These are phyloP conservation scores for Callyntrura guangdongensis DNA, from an alignment of 2,888 invertebrate species.

Conservation along the genomic window DNA sequence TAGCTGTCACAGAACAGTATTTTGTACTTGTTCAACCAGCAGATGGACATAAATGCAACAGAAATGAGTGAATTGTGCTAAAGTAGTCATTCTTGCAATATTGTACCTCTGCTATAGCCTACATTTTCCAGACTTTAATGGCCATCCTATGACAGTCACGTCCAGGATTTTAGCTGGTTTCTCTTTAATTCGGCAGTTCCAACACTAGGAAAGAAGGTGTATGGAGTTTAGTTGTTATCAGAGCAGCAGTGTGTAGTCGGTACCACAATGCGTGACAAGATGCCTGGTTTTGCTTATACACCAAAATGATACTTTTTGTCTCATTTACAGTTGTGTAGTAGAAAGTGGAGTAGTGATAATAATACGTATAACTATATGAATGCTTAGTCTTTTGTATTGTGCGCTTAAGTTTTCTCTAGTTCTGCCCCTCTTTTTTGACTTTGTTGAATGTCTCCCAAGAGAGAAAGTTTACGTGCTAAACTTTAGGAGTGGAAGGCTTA, in stretches of 20 bases:
- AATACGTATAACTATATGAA: not conserved
- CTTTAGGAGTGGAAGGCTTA: conserved; percentile 67
- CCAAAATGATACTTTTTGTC: not conserved
- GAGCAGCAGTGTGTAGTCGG: conserved; percentile 35
- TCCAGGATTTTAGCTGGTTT: conserved; percentile 62
- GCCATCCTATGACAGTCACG: conserved; percentile 72
- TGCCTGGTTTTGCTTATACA: too few relatives aligned
- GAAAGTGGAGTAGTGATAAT: not conserved
- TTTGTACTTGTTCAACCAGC: not conserved
- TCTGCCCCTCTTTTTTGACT: conserved; percentile 71
- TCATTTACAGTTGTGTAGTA: not conserved
- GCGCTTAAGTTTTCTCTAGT: not conserved
- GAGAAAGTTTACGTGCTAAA: conserved; percentile 78
- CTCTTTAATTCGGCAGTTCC: not conserved
- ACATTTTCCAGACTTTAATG: not conserved
- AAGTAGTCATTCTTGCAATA: conserved; percentile 28
- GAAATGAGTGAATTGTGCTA: conserved; percentile 22
- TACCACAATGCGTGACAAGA: too few relatives aligned
- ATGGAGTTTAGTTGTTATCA: too few relatives aligned
- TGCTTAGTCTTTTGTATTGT: too few relatives aligned
- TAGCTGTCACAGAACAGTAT: too few relatives aligned
- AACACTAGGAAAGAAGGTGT: not conserved
- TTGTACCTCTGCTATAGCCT: too few relatives aligned
- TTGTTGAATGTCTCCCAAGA: conserved; percentile 75
- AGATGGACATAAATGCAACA: conserved; percentile 18